These are phyloP conservation scores for Drosophila mimetica DNA, from an alignment of 2,888 invertebrate species.

Conservation along the genomic window DNA sequence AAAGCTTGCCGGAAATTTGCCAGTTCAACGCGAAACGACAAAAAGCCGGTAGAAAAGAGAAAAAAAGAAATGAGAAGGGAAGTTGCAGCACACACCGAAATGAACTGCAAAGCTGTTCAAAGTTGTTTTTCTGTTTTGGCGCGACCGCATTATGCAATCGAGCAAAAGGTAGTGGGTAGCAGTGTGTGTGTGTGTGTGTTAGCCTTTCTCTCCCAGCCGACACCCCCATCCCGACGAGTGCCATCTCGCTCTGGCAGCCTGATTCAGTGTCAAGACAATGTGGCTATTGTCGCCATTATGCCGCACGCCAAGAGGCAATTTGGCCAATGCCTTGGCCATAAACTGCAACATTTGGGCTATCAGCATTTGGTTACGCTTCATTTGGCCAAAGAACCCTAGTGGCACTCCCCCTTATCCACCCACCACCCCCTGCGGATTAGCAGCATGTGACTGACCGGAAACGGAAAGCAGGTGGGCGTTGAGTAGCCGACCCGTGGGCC, in stretches of 20 bases:
- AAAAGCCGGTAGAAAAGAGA: conserved; percentile 31
- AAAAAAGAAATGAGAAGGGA: conserved; percentile 4
- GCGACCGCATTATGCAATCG: conserved; percentile 61
- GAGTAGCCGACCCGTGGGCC: conserved; percentile 29
- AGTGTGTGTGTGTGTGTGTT: background rate
- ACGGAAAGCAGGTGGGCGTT: conserved; percentile 57
- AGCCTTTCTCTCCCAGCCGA: background rate
- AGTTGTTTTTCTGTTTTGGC: conserved; percentile 49
- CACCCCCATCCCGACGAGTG: too few relatives aligned
- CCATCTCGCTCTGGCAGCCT: background rate
- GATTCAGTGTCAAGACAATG: conserved; percentile 57
- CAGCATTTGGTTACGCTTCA: conserved; percentile 77
- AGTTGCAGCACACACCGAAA: conserved; percentile 41
- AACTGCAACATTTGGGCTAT: conserved; percentile 74
- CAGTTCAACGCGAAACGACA: conserved; percentile 54
- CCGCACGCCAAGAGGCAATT: conserved; percentile 70
- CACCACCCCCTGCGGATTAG: conserved; percentile 4
- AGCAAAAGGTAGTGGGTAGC: conserved; percentile 22
- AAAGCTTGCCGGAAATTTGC: conserved; percentile 54
- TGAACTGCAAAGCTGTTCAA: conserved; percentile 60
- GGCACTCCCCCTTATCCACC: background rate
- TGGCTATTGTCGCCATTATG: conserved; percentile 61
- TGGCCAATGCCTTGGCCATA: conserved; percentile 66
- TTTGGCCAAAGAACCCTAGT: conserved; percentile 62
- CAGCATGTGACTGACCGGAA: conserved; percentile 48